These are phyloP conservation scores for Lycaon pictus DNA, from an alignment of 2,113 vertebrate species.

Conservation along the genomic window DNA sequence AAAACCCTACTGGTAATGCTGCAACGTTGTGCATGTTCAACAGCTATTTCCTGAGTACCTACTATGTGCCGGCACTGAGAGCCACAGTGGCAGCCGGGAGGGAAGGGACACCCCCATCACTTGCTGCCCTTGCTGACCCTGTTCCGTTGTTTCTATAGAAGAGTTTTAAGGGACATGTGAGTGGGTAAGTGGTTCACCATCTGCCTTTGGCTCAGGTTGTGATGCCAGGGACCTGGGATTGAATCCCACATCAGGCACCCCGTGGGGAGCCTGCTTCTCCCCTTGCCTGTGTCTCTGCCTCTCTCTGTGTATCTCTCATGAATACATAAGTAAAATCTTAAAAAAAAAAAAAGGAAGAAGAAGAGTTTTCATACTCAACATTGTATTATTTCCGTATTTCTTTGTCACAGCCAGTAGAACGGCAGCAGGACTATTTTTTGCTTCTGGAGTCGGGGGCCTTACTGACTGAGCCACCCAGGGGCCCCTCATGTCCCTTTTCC, in stretches of 20 bases:
- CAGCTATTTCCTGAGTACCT: background rate
- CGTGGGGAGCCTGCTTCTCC: too few species aligned
- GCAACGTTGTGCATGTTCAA: background rate
- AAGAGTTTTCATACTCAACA: background rate
- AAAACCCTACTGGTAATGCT: background rate
- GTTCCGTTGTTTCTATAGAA: background rate
- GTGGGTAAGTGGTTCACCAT: too few species aligned
- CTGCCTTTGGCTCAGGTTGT: too few species aligned
- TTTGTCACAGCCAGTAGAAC: background rate
- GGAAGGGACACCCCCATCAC: accelerated
- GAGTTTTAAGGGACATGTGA: background rate
- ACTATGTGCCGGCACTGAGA: background rate
- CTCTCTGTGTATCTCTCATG: too few species aligned
- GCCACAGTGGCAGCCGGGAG: accelerated
- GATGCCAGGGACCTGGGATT: too few species aligned
- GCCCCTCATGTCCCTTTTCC: too few species aligned
- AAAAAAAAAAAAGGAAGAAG: too few species aligned
- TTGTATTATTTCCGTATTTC: background rate
- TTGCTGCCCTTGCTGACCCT: background rate
- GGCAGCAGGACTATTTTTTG: background rate
- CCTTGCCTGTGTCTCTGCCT: too few species aligned
- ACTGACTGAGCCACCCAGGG: too few species aligned
- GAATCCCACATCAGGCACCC: too few species aligned
- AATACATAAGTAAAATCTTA: too few species aligned
- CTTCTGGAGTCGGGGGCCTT: background rate